Conservation (phyloP, 2,113 vertebrate species). For the Embiotoca jacksoni region DNA sequence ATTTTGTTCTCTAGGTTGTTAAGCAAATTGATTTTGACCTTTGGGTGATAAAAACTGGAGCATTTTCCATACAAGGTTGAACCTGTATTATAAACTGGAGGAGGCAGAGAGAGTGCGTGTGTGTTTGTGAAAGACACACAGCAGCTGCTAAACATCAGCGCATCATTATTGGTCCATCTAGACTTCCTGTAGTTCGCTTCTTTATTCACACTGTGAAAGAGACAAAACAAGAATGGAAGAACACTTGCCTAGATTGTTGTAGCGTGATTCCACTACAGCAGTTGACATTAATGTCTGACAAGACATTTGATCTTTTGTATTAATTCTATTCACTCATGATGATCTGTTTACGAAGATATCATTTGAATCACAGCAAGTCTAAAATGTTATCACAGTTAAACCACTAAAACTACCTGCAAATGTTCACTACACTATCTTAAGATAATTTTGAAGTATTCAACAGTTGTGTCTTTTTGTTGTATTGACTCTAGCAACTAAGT, state of each 20-base stretch:
- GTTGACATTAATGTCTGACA: no score
- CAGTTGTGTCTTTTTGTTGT: not conserved
- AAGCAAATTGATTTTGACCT: conserved; percentile 73
- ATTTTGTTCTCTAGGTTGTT: conserved; percentile 64
- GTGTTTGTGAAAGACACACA: not conserved
- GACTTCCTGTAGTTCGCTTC: not conserved
- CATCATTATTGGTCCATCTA: not conserved
- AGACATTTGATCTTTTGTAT: no score
- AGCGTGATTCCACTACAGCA: no score
- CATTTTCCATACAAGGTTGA: conserved; percentile 46
- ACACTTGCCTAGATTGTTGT: no score
- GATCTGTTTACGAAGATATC: no score
- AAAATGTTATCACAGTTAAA: not conserved
- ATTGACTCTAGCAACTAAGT: not conserved
- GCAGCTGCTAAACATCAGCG: conserved; percentile 6
- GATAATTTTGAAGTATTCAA: no score
- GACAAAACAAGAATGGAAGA: not conserved
- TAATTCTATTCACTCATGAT: no score
- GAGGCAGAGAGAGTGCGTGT: not conserved
- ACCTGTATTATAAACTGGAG: conserved; percentile 10
- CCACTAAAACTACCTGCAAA: not conserved
- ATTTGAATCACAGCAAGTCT: no score
- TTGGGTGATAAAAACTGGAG: conserved; percentile 39
- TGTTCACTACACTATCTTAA: not conserved
- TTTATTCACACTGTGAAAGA: not conserved